phyloP scores from a whole-genome alignment of 2,113 vertebrate genomes.

The Bostrychus sinensis region DNA sequence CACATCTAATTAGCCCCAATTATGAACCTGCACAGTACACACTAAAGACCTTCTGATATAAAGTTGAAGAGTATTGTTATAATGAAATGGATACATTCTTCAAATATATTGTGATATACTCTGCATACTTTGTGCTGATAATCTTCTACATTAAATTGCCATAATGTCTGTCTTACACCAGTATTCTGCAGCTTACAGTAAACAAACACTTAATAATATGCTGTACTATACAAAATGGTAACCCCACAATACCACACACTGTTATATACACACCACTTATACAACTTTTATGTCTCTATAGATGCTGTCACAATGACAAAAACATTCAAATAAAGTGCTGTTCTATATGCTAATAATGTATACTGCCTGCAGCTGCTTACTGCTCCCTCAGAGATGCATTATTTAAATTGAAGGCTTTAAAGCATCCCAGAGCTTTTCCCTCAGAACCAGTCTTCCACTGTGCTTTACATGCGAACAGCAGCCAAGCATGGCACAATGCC shows the following conservation, averaged over 20 bases:
- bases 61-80: too few relatives aligned
- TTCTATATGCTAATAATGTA: not conserved
- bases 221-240: too few relatives aligned
- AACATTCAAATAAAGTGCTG: not conserved
- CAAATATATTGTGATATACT: too few relatives aligned
- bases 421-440: constrained; percentile 1
- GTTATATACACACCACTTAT: not conserved
- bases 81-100: too few relatives aligned
- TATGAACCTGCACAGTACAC: too few relatives aligned
- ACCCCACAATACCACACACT: too few relatives aligned
- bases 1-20: not conserved
- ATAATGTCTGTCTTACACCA: too few relatives aligned
- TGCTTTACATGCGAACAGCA: constrained; percentile 3
- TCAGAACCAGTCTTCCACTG: not conserved
- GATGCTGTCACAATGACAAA: not conserved
- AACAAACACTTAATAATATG: too few relatives aligned
- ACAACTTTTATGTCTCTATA: not conserved
- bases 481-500: constrained; percentile 32
- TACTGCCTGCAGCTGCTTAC: not conserved
- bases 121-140: too few relatives aligned
- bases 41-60: too few relatives aligned
- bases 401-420: constrained; percentile 12
- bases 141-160: too few relatives aligned
- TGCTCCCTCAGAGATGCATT: constrained; percentile 6
- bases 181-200: too few relatives aligned